Conservation (phyloP, 1,140 invertebrate genomes). For the Scaptomyza graminum region DNA sequence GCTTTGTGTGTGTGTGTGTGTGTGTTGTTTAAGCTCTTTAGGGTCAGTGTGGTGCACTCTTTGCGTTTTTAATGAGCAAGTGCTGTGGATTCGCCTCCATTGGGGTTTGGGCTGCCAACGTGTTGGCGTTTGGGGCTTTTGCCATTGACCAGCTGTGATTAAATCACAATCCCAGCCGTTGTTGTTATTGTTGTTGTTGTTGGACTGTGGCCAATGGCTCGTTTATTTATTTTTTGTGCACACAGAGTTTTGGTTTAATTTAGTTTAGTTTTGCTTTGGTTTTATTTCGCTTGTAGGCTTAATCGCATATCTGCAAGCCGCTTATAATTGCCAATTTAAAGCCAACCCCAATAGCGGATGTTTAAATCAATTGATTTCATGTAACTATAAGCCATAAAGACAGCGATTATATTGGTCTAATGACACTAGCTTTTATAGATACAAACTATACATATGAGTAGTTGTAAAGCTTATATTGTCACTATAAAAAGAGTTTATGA, state of each 20-base stretch:
- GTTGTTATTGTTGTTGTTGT: slow-evolving; percentile 26
- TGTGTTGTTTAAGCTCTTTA: slow-evolving; percentile 66
- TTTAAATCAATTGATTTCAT: slow-evolving; percentile 68
- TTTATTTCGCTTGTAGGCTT: slow-evolving; percentile 37
- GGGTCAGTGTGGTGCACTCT: slow-evolving; percentile 70
- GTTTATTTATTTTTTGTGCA: slow-evolving; percentile 59
- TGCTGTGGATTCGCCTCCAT: slow-evolving; percentile 28
- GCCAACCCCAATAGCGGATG: slow-evolving; percentile 57
- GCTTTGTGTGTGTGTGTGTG: slow-evolving; percentile 17
- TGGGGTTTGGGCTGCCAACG: slow-evolving; percentile 45
- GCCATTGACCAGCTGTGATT: slow-evolving; percentile 52
- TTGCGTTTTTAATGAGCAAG: slow-evolving; percentile 74
- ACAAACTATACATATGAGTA: not conserved
- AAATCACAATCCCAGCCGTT: slow-evolving; percentile 57
- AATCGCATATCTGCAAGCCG: slow-evolving; percentile 65
- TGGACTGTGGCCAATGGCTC: slow-evolving; percentile 69
- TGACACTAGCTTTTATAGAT: slow-evolving; percentile 6
- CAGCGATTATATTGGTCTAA: slow-evolving; percentile 25
- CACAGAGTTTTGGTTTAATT: slow-evolving; percentile 46
- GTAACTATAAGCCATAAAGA: slow-evolving; percentile 25
- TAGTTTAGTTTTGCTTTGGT: slow-evolving; percentile 54
- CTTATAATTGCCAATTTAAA: slow-evolving; percentile 79
- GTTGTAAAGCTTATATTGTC: not conserved
- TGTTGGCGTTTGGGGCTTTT: slow-evolving; percentile 70
- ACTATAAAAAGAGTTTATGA: too few species aligned